Base-by-base conservation (phyloP, 2,888 invertebrate genomes). In the Lacanobia wlatinum region DNA sequence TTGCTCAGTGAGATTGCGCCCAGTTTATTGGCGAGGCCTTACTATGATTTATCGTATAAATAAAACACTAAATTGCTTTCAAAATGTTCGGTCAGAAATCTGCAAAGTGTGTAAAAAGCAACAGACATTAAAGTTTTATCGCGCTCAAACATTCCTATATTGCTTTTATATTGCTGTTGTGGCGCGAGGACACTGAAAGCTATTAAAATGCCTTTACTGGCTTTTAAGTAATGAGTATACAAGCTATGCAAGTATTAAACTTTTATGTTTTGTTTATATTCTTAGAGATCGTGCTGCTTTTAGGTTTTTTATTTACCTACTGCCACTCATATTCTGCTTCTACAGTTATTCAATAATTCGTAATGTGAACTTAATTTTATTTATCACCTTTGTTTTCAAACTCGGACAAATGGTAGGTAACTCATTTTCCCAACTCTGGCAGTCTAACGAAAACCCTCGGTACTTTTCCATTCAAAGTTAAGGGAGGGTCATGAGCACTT, bases 1-100 rank as follows among this genome's bases (percentile, higher is more conserved):
- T 87, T 78, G 84, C 86, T 87, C 86, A 84, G 78, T 86, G 87
- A 90, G 89, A 91, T 91, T 91, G 89, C 86, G 85, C 87, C 88
- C 87, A 81, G 86, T 88, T 90, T 88, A 90, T 89, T 87, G 88
- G 84, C 80, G 80, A 65, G 76, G 77, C 87, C 87, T 81, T 89
- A 85, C 89, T 76, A 86, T 83, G 84, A 87, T 83, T 87, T 86
- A 85, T 85, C 82, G 84, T 78, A 78, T 78, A 76, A 76, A 87
- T 82, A 85, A 77, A 82, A 80, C 68, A 73, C 72, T 84, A 59
- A 69, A 55, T 70, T 59, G n/a, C 64, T 61, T 60, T 70, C 38
- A 56, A 82, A 82, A 73, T 70, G 72, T 67, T 64, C 48, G 64
- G 34, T 74, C 46, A 72, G 70, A 78, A 78, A 70, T 68, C 61